A percentile compares a stretch with the other conserved stretches of the same genome.
Conservation (phyloP, 2,113 vertebrate genomes). For the Mastomys natalensis region DNA sequence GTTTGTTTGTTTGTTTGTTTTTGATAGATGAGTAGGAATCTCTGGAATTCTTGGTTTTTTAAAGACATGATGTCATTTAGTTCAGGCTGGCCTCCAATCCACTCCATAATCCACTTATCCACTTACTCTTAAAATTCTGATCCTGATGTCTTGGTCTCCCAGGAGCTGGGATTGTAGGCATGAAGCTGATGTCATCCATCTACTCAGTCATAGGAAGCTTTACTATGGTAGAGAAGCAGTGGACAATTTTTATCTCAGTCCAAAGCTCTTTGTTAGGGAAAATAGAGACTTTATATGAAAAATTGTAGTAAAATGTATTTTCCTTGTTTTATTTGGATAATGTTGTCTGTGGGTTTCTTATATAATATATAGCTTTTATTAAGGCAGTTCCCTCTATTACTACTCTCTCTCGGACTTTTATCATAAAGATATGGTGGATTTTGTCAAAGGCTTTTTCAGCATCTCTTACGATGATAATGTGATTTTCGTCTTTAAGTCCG, state of each 20-base stretch:
- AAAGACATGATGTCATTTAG: background rate
- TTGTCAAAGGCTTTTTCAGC: background rate
- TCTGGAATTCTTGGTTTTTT: background rate
- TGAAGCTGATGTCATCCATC: background rate
- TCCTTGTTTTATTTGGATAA: conserved; percentile 33
- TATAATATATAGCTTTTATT: background rate
- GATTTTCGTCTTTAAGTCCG: background rate
- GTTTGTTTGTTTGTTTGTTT: background rate
- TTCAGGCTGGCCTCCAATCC: background rate
- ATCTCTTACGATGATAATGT: background rate
- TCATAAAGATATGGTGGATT: background rate
- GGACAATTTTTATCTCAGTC: conserved; percentile 1
- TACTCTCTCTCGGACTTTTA: background rate
- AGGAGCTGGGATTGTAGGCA: background rate
- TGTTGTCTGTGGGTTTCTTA: background rate
- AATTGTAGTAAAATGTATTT: conserved; percentile 39
- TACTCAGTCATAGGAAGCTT: background rate
- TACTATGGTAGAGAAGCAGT: conserved; percentile 12
- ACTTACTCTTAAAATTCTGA: background rate
- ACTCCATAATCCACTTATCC: background rate
- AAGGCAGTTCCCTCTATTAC: background rate
- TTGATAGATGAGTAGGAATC: conserved; percentile 3
- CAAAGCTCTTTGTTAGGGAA: conserved; percentile 35
- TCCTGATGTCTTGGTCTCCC: background rate
- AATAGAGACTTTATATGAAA: background rate